Evolutionary conservation across 2,888 invertebrate genomes (phyloP).

Genomic region (Drosophila anomalata): DNA sequence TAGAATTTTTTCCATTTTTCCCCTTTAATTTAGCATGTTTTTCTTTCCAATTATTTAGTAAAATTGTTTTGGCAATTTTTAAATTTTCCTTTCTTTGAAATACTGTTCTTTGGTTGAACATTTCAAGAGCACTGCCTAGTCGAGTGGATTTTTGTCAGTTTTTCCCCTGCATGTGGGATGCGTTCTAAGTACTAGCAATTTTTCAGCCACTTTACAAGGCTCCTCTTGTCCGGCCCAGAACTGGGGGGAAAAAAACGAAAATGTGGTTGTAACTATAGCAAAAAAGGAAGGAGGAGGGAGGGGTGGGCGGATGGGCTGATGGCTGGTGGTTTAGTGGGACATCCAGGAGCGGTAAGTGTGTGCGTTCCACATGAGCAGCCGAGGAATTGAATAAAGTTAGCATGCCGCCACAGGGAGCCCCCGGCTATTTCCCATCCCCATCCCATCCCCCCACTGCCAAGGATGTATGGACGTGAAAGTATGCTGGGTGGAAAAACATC

Average conservation of each 20-base stretch:
- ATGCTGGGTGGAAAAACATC: conserved; percentile 33
- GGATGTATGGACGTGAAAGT: neutral
- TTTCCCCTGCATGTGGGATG: conserved; percentile 37
- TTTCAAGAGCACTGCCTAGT: conserved; percentile 20
- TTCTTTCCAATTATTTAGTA: too few relatives aligned
- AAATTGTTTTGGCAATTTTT: too few relatives aligned
- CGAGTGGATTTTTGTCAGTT: neutral
- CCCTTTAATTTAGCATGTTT: too few relatives aligned
- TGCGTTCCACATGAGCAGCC: conserved; percentile 35
- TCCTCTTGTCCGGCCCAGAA: conserved; percentile 33
- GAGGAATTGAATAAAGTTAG: conserved; percentile 67
- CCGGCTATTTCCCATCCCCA: neutral
- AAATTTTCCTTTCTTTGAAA: too few relatives aligned
- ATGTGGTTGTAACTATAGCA: conserved; percentile 22
- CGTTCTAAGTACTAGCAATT: conserved; percentile 71
- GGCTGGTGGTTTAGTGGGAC: conserved; percentile 1
- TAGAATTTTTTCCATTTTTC: too few relatives aligned
- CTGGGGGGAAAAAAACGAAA: neutral
- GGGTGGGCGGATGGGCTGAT: too few relatives aligned
- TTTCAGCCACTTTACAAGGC: conserved; percentile 75
- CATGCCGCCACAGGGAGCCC: conserved; percentile 33
- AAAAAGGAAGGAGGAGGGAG: conserved; percentile 3
- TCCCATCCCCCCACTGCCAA: too few relatives aligned
- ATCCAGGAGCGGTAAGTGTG: conserved; percentile 2
- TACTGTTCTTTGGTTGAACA: neutral